A percentile compares a stretch with the other conserved stretches of the same genome.
Evolutionary conservation across 2,113 vertebrate species (phyloP).

Genomic region (Poeciliopsis prolifica): DNA sequence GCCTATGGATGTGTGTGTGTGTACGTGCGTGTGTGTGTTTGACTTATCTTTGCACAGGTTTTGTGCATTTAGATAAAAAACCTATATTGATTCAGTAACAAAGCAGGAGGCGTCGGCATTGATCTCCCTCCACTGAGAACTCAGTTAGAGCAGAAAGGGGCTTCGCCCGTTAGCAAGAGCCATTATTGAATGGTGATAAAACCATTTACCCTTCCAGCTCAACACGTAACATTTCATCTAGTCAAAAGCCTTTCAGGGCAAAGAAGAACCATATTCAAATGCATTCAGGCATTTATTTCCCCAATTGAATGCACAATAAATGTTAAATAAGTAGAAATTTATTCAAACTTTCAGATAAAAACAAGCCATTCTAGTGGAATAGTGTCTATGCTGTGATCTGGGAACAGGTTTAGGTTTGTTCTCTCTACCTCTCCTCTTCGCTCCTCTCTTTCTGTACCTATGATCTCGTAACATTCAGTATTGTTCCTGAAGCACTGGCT

Average conservation of each 20-base stretch:
- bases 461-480: too few species aligned
- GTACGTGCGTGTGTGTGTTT: too few species aligned
- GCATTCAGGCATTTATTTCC: neutral
- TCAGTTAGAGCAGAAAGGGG: slow-evolving; percentile 2
- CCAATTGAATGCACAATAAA: neutral
- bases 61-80: neutral
- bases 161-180: slow-evolving; percentile 7
- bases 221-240: slow-evolving; percentile 9
- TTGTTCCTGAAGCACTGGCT: too few species aligned
- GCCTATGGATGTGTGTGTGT: too few species aligned
- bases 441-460: too few species aligned
- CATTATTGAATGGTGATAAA: slow-evolving; percentile 23
- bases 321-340: too few species aligned
- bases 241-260: neutral
- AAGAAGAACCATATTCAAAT: neutral
- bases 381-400: too few species aligned
- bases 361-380: too few species aligned
- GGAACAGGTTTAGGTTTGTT: too few species aligned
- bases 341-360: too few species aligned
- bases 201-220: slow-evolving; percentile 7
- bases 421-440: too few species aligned
- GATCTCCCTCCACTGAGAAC: slow-evolving; percentile 16
- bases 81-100: slow-evolving; percentile 47
- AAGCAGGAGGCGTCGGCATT: slow-evolving; percentile 39
- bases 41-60: neutral